Percentiles rank a stretch among this genome's conserved stretches.
Evolutionary conservation across 2,113 vertebrate genomes (phyloP).

Genomic region (Microcebus ravelobensis): DNA sequence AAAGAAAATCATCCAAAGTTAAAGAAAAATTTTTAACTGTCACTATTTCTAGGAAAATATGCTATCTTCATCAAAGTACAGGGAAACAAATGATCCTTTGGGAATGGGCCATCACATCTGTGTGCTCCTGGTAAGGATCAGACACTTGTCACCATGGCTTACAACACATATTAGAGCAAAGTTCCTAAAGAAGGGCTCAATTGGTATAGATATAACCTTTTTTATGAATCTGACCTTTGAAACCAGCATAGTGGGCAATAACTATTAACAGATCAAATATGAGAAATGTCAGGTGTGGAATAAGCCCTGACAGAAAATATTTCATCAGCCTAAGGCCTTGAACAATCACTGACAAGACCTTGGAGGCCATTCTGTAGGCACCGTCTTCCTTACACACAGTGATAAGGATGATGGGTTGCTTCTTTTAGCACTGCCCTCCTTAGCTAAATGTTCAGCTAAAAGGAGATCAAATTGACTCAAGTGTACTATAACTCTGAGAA

Average conservation of each 20-base stretch:
- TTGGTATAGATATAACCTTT: slow-evolving; percentile 78
- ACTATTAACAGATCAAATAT: slow-evolving; percentile 87
- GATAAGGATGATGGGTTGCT: slow-evolving; percentile 68
- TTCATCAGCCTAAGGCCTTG: slow-evolving; percentile 81
- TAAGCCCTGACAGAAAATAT: slow-evolving; percentile 84
- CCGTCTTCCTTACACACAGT: slow-evolving; percentile 38
- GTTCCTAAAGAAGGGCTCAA: slow-evolving; percentile 72
- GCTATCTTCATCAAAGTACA: background rate
- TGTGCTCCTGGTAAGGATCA: slow-evolving; percentile 59
- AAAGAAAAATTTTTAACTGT: background rate
- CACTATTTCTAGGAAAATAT: background rate
- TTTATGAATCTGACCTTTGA: slow-evolving; percentile 85
- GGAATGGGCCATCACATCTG: slow-evolving; percentile 33
- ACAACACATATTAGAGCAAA: slow-evolving; percentile 61
- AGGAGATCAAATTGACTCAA: slow-evolving; percentile 75
- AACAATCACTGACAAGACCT: slow-evolving; percentile 74
- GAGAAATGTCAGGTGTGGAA: slow-evolving; percentile 84
- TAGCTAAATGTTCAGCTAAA: slow-evolving; percentile 72
- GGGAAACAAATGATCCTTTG: background rate
- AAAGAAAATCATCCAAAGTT: background rate
- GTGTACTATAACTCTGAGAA: slow-evolving; percentile 72
- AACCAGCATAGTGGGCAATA: slow-evolving; percentile 83
- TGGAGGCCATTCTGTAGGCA: slow-evolving; percentile 58
- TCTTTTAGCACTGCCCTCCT: slow-evolving; percentile 66
- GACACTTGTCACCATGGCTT: slow-evolving; percentile 68